phyloP scores from a whole-genome alignment of 2,113 vertebrate species.

The Hyperoodon ampullatus region DNA sequence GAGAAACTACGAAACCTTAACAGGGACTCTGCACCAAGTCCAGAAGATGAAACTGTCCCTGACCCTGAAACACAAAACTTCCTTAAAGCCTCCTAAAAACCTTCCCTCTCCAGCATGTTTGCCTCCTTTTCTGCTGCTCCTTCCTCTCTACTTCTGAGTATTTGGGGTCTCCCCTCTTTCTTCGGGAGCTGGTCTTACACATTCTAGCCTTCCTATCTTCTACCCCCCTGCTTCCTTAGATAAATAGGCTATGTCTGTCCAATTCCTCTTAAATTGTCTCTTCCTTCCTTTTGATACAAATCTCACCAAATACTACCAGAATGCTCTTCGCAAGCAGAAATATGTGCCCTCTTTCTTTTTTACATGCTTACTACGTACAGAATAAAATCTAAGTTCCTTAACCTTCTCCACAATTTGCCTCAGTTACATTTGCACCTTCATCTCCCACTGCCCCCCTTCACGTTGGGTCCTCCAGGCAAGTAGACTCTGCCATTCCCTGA shows the following conservation, averaged over 20 bases:
- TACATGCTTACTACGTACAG: not conserved
- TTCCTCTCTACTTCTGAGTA: not conserved
- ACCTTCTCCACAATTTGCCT: not conserved
- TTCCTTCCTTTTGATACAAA: not conserved
- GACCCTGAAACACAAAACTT: not conserved
- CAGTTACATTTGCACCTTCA: not conserved
- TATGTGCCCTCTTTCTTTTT: not conserved
- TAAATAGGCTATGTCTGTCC: not conserved
- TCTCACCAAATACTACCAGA: not conserved
- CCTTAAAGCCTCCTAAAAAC: not conserved
- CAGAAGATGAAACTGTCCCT: not conserved
- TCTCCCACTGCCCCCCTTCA: not conserved
- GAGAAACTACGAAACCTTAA: not conserved
- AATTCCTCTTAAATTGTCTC: not conserved
- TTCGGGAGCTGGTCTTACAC: not conserved
- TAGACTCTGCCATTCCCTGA: not conserved
- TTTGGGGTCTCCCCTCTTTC: not conserved
- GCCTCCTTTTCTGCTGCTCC: not conserved
- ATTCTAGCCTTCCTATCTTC: not conserved
- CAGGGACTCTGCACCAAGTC: not conserved
- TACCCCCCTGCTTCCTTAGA: not conserved
- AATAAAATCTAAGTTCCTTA: not conserved
- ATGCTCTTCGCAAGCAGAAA: not conserved
- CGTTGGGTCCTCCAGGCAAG: not conserved
- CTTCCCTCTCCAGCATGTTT: not conserved